Percentiles rank a stretch among this genome's conserved stretches.
phyloP scores from a whole-genome alignment of 1,140 invertebrate species.

The Pseudomyrmex cubaensis region DNA sequence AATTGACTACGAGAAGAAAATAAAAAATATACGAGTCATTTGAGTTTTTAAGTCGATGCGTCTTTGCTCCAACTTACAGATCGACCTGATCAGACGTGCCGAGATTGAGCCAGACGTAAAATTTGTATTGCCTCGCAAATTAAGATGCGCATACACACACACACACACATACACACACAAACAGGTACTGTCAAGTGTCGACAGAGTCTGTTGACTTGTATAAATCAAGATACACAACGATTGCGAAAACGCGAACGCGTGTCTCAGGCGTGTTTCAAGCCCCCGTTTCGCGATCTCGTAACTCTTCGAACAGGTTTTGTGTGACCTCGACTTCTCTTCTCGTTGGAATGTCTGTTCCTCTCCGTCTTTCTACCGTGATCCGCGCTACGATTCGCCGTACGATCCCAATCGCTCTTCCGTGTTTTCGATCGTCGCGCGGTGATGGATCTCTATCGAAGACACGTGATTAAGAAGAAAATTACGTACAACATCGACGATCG shows the following conservation, averaged over 20 bases:
- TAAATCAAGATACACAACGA: constrained; percentile 44
- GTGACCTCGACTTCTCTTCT: constrained; percentile 64
- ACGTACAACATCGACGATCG: not conserved
- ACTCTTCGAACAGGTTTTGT: constrained; percentile 66
- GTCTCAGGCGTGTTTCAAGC: constrained; percentile 39
- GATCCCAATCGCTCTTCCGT: constrained; percentile 55
- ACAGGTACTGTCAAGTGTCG: not conserved
- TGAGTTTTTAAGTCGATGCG: too few relatives aligned
- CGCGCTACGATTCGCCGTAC: constrained; percentile 50
- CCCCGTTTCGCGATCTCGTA: constrained; percentile 56
- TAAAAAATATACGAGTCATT: too few relatives aligned
- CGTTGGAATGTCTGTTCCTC: constrained; percentile 42
- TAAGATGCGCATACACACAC: constrained; percentile 3
- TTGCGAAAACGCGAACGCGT: constrained; percentile 54
- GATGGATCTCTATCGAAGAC: constrained; percentile 55
- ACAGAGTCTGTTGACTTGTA: constrained; percentile 33
- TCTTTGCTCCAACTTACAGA: too few relatives aligned
- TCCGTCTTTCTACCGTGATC: not conserved
- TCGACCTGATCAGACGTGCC: too few relatives aligned
- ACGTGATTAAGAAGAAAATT: constrained; percentile 52
- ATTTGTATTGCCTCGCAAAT: constrained; percentile 33
- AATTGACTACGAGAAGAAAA: too few relatives aligned
- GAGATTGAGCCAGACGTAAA: constrained; percentile 1
- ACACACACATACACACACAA: too few relatives aligned
- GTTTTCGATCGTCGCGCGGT: constrained; percentile 53